phyloP scores from a whole-genome alignment of 2,797 vertebrate genomes.

The Gambelia wislizenii region DNA sequence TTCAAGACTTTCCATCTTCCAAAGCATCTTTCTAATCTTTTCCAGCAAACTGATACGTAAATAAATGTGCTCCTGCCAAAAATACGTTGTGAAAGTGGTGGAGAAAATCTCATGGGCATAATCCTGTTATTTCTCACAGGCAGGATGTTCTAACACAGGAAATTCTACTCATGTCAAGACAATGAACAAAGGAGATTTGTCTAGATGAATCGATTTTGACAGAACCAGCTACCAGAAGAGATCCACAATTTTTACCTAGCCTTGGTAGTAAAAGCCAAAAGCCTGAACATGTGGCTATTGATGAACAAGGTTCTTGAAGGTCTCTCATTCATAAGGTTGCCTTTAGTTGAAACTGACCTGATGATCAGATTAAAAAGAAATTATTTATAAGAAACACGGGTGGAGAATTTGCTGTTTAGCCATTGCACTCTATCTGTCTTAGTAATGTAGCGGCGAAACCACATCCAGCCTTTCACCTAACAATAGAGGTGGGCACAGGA shows the following conservation, averaged over 20 bases:
- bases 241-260: not conserved
- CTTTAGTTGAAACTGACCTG: no score
- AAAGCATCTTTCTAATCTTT: not conserved
- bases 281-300: no score
- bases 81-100: not conserved
- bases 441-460: not conserved
- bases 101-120: not conserved
- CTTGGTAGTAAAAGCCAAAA: not conserved
- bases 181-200: not conserved
- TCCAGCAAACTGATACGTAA: not conserved
- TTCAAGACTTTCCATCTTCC: not conserved
- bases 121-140: not conserved
- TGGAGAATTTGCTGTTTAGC: not conserved
- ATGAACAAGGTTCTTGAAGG: no score
- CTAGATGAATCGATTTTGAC: not conserved
- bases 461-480: not conserved
- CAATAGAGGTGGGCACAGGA: not conserved
- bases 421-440: not conserved
- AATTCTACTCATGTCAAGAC: not conserved
- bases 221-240: no score
- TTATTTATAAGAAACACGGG: not conserved
- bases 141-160: not conserved
- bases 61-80: not conserved
- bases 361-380: not conserved
- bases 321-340: no score